phyloP scores from a whole-genome alignment of 2,888 invertebrate species.

The Cephus runcator region DNA sequence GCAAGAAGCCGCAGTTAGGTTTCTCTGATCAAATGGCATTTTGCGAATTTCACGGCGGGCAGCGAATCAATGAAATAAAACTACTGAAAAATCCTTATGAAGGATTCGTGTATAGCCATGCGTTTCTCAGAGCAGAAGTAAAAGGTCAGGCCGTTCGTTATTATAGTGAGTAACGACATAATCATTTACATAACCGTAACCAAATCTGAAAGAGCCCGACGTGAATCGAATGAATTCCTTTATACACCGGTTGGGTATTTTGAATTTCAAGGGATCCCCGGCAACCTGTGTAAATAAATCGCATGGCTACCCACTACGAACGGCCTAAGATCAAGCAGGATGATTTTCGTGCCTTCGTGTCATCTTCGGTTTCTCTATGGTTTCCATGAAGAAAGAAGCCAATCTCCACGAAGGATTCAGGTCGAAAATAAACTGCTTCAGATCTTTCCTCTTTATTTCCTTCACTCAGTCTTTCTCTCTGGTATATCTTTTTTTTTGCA shows the following conservation, averaged over 20 bases:
- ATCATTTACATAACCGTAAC: not conserved
- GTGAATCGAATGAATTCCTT: conserved; percentile 9
- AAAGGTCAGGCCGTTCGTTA: not conserved
- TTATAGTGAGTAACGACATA: not conserved
- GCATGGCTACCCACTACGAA: not conserved
- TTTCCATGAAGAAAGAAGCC: not conserved
- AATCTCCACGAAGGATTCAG: not conserved
- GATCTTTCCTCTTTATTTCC: not conserved
- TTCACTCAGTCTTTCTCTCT: not conserved
- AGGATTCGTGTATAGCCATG: not conserved
- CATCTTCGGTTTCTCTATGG: not conserved
- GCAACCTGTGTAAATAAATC: conserved; percentile 18
- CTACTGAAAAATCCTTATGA: not conserved
- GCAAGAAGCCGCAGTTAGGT: not conserved
- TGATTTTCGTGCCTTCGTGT: not conserved
- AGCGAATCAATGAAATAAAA: not conserved
- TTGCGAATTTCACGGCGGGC: not conserved
- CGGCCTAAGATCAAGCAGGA: not conserved
- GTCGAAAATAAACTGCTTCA: not conserved
- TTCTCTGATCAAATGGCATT: not conserved
- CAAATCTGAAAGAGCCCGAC: not conserved
- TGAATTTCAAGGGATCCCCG: conserved; percentile 13
- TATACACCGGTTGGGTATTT: conserved; percentile 1
- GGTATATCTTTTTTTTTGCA: not conserved
- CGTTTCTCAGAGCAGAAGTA: not conserved